phyloP scores from a whole-genome alignment of 2,888 invertebrate species.

The Coecobrya sp. region DNA sequence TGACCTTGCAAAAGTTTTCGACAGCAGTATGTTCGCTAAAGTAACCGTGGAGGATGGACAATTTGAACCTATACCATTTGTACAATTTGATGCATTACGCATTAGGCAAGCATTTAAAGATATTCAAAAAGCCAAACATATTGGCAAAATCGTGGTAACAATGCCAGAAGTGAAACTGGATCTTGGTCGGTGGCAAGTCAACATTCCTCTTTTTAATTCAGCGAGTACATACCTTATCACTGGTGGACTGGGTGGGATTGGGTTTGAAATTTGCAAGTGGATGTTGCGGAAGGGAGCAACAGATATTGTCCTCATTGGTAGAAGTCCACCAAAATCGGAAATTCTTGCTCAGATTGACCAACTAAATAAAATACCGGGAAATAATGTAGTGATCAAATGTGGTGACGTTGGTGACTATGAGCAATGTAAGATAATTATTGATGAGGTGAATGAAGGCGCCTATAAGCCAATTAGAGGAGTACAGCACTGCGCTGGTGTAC shows the following conservation, averaged over 20 bases:
- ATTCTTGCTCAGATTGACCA: conserved; percentile 41
- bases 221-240: background rate
- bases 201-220: background rate
- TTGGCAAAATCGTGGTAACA: conserved; percentile 7
- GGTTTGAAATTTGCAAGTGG: conserved; percentile 59
- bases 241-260: conserved; percentile 40
- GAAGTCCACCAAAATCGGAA: conserved; percentile 60
- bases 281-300: conserved; percentile 66
- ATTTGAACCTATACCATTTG: background rate
- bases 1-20: background rate
- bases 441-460: background rate
- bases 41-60: background rate
- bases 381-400: conserved; percentile 1
- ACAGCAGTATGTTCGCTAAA: too few species aligned
- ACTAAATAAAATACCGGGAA: background rate
- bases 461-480: conserved; percentile 67
- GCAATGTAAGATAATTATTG: conserved; percentile 19
- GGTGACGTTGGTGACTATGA: conserved; percentile 62
- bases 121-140: background rate
- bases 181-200: background rate
- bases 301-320: conserved; percentile 71
- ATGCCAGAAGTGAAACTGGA: background rate
- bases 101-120: background rate
- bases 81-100: background rate
- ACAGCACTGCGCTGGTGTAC: conserved; percentile 72